Percentiles rank a stretch among this genome's conserved stretches.
Evolutionary conservation across 2,797 vertebrate species (phyloP).

Genomic region (Melanotaenia maccullochi): DNA sequence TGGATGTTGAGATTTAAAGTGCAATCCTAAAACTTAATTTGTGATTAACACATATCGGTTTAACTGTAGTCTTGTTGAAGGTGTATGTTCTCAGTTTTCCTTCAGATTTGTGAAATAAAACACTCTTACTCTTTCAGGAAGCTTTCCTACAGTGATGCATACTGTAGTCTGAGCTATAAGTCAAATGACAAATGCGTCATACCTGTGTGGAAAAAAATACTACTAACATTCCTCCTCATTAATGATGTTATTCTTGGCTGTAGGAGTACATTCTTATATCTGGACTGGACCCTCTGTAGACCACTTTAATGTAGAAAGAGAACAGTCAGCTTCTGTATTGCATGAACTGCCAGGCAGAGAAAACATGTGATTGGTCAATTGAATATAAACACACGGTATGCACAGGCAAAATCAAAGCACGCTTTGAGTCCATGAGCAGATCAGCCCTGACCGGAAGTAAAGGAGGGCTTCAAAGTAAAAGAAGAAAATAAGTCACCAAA

Average conservation of each 20-base stretch:
- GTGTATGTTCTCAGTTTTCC: conserved; percentile 9
- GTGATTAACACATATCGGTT: conserved; percentile 6
- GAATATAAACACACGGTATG: conserved; percentile 33
- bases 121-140: conserved; percentile 36
- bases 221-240: conserved; percentile 63
- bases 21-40: conserved; percentile 2
- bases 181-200: conserved; percentile 46
- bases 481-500: not conserved
- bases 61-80: conserved; percentile 12
- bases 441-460: not conserved
- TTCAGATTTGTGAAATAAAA: conserved; percentile 45
- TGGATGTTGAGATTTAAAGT: conserved; percentile 1
- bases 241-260: conserved; percentile 74
- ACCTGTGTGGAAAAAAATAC: conserved; percentile 15
- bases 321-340: conserved; percentile 58
- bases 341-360: conserved; percentile 20
- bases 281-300: conserved; percentile 52
- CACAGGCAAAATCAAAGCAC: conserved; percentile 8
- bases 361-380: conserved; percentile 26
- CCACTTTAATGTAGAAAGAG: conserved; percentile 28
- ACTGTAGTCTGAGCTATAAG: conserved; percentile 44
- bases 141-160: conserved; percentile 37
- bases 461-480: conserved; percentile 55
- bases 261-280: conserved; percentile 64
- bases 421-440: conserved; percentile 20